phyloP scores from a whole-genome alignment of 2,113 vertebrate genomes.

The Grantiella picta region DNA sequence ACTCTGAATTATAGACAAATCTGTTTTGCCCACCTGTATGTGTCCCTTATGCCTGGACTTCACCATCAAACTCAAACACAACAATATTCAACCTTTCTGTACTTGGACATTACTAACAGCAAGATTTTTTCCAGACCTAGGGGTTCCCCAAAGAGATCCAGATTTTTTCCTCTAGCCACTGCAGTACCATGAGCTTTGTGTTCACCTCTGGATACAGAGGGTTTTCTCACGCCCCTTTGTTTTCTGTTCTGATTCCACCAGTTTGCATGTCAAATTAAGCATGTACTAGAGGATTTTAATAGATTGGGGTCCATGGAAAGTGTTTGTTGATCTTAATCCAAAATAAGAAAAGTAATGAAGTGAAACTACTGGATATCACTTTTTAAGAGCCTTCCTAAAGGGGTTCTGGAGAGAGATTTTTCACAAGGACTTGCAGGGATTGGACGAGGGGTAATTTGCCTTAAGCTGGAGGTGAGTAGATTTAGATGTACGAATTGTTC shows the following conservation, averaged over 20 bases:
- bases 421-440: neutral
- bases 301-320: neutral
- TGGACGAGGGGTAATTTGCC: too few relatives aligned
- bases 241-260: neutral
- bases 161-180: neutral
- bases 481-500: neutral
- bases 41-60: neutral
- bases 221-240: neutral
- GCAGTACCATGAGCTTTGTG: neutral
- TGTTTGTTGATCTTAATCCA: neutral
- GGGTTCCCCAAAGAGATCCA: fast-evolving
- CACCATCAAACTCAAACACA: neutral
- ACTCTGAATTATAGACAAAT: neutral
- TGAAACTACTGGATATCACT: neutral
- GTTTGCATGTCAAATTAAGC: neutral
- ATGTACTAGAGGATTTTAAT: neutral
- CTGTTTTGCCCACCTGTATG: neutral
- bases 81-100: neutral
- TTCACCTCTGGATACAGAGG: neutral
- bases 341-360: neutral
- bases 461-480: neutral
- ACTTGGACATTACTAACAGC: neutral
- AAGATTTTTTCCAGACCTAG: neutral
- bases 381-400: neutral
- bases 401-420: neutral